Base-by-base conservation (phyloP, 2,888 invertebrate genomes). In the Clivina fossor region DNA sequence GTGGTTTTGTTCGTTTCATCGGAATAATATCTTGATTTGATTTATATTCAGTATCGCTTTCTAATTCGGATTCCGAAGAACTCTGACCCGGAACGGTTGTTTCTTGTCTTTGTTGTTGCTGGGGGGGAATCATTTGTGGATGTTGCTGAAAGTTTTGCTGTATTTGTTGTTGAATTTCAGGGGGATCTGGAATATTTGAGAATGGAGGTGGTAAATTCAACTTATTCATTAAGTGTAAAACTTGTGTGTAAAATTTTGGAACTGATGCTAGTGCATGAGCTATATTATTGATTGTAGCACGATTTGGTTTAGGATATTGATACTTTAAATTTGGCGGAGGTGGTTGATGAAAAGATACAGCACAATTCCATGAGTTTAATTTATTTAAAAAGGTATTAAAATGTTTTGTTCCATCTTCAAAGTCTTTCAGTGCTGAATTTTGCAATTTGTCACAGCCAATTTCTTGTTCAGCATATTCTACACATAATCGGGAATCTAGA, bases 151-250 rank as follows among this genome's bases (percentile, higher is more conserved):
- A 50, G 58, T 44, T 73, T 72, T 32, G 66, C 49, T 38, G 56
- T 7, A 48, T 69, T 67, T 63, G 74, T 75, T 61, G 41, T 33
- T 76, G 75, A 63, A 77, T 68, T 69, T 46, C 78, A 74, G 41
- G 78, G 73, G 67, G 79, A 76, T 61, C 72, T 41, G 68, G 71
- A 56, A 69, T 66, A 62, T 65, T 61, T 11, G 71, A 80, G 74
- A 96, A 95, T 1, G 96, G 96, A 35, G 86, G 82, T 13, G 89
- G 86, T 43, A 96, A 73, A 70, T 88, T 90, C 93, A 96, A 93
- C 74, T 88, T 90, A 70, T 96, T 96, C 95, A 96, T 95, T 48
- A 96, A 78, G 75, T 96, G 95, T 40, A 96, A 69, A 7, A 88
- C 83, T 79, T 90, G 85, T 1, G 81, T 84, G 69, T 96, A 96